Evolutionary conservation across 2,113 vertebrate genomes (phyloP).

Genomic region (Anolis carolinensis): DNA sequence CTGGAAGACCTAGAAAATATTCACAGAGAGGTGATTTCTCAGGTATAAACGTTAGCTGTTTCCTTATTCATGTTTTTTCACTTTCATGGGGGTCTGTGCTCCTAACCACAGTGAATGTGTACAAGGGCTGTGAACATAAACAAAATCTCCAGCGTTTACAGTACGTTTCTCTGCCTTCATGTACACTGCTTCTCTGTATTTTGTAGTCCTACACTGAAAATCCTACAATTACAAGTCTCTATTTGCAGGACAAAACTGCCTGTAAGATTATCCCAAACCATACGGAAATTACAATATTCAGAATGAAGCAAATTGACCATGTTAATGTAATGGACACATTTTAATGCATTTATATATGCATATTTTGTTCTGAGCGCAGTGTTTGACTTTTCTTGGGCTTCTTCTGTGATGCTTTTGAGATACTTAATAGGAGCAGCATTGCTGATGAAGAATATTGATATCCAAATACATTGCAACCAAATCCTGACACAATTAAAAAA

Average conservation of each 20-base stretch:
- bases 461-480: too few relatives aligned
- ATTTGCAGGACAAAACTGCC: background rate
- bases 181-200: background rate
- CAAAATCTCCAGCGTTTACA: background rate
- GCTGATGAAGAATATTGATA: too few relatives aligned
- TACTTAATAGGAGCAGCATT: too few relatives aligned
- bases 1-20: too few relatives aligned
- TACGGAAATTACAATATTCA: background rate
- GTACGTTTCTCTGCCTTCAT: background rate
- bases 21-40: too few relatives aligned
- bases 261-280: background rate
- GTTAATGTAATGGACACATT: background rate
- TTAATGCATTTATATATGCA: background rate
- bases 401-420: background rate
- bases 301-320: background rate
- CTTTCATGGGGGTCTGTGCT: too few relatives aligned
- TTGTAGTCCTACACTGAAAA: background rate
- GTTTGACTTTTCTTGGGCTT: background rate
- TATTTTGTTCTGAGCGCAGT: background rate
- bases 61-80: too few relatives aligned
- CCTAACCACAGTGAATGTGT: too few relatives aligned
- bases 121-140: background rate
- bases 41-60: too few relatives aligned
- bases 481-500: too few relatives aligned
- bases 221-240: background rate